phyloP scores from a whole-genome alignment of 2,888 invertebrate genomes.

The Schizaphis graminum region DNA sequence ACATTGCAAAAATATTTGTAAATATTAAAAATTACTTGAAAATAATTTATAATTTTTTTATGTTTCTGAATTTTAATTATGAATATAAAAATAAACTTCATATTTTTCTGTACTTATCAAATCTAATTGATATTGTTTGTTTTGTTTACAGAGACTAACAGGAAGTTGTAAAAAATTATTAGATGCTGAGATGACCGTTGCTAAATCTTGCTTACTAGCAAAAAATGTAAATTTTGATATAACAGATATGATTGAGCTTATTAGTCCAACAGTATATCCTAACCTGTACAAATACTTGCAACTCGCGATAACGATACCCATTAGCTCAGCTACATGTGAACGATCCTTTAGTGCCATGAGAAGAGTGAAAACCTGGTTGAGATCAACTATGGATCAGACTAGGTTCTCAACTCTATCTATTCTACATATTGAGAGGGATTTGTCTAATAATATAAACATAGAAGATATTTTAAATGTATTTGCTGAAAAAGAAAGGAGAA shows the following conservation, averaged over 20 bases:
- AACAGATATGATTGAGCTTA: neutral
- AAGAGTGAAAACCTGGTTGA: neutral
- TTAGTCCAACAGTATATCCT: neutral
- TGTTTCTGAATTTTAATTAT: neutral
- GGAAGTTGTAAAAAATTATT: slow-evolving; percentile 21
- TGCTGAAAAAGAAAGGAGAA: no score
- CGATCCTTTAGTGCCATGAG: neutral
- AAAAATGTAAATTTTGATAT: neutral
- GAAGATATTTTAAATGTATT: no score
- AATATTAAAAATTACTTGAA: no score
- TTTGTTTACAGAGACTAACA: slow-evolving; percentile 34
- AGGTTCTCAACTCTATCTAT: no score
- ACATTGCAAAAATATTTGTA: neutral
- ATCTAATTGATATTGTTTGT: no score
- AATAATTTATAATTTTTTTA: neutral
- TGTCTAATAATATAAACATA: no score
- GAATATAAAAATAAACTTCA: neutral
- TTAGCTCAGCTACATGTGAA: no score
- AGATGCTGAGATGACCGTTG: no score
- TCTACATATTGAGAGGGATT: no score
- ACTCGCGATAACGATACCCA: neutral
- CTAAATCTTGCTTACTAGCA: no score
- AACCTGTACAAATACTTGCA: neutral
- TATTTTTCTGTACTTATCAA: neutral
- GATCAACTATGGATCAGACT: neutral